phyloP scores from a whole-genome alignment of 2,888 invertebrate genomes.

The Gisinianus flammeolus region DNA sequence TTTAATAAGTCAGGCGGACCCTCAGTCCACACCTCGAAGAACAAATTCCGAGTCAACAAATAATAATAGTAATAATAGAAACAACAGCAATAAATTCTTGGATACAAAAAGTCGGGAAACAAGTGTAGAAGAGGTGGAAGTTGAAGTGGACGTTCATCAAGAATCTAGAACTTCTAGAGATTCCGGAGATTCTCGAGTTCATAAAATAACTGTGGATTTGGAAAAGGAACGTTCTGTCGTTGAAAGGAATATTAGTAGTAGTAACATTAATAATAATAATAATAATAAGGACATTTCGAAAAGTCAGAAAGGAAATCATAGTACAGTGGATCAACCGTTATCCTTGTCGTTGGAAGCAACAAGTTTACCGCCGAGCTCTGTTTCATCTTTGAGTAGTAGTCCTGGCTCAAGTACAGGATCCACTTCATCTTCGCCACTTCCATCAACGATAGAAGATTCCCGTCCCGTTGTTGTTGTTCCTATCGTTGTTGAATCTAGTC shows the following conservation, averaged over 20 bases:
- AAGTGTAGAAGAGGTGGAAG: conserved; percentile 46
- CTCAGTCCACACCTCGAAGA: neutral
- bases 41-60: neutral
- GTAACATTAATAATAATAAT: neutral
- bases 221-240: neutral
- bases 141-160: conserved; percentile 50
- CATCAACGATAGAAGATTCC: conserved; percentile 1
- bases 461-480: neutral
- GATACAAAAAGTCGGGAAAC: neutral
- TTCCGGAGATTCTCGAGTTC: neutral
- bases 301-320: neutral
- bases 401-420: conserved; percentile 37
- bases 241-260: neutral
- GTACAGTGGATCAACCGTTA: neutral
- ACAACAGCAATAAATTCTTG: neutral
- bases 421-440: conserved; percentile 50
- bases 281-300: neutral
- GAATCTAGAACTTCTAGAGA: conserved; percentile 17
- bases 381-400: conserved; percentile 51
- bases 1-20: conserved; percentile 34
- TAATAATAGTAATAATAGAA: neutral
- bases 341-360: conserved; percentile 40
- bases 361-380: conserved; percentile 47
- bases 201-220: conserved; percentile 14
- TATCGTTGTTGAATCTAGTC: conserved; percentile 9